Conservation (phyloP, 2,888 invertebrate genomes). For the Patella pellucida region DNA sequence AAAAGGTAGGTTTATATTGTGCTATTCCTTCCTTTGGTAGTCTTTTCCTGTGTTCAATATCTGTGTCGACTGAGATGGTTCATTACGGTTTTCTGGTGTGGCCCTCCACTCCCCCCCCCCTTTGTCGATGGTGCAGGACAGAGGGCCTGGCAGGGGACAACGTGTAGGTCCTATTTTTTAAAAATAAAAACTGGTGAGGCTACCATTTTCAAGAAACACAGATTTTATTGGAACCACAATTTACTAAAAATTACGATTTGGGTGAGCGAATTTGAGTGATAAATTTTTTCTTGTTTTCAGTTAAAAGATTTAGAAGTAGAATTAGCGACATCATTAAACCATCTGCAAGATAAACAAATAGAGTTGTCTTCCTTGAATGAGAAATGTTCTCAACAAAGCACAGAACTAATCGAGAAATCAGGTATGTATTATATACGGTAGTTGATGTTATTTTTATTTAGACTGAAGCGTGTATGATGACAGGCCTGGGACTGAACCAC, state of each 20-base stretch:
- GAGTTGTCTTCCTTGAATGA: conserved; percentile 61
- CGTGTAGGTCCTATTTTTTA: no score
- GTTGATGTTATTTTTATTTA: no score
- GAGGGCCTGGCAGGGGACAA: no score
- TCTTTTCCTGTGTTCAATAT: no score
- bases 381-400: conserved; percentile 60
- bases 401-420: conserved; percentile 64
- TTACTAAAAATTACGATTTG: no score
- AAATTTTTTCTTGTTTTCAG: conserved; percentile 32
- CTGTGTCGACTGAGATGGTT: no score
- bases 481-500: no score
- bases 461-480: no score
- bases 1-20: background rate
- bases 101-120: no score
- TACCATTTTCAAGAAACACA: no score
- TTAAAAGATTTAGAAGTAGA: conserved; percentile 48
- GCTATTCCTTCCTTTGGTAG: background rate
- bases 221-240: background rate
- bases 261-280: background rate
- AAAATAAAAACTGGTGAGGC: background rate
- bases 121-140: no score
- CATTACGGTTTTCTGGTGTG: no score
- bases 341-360: conserved; percentile 54
- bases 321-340: conserved; percentile 43
- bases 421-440: conserved; percentile 47